Evolutionary conservation across 2,113 vertebrate genomes (phyloP).

Genomic region (Ceyx cyanopectus): DNA sequence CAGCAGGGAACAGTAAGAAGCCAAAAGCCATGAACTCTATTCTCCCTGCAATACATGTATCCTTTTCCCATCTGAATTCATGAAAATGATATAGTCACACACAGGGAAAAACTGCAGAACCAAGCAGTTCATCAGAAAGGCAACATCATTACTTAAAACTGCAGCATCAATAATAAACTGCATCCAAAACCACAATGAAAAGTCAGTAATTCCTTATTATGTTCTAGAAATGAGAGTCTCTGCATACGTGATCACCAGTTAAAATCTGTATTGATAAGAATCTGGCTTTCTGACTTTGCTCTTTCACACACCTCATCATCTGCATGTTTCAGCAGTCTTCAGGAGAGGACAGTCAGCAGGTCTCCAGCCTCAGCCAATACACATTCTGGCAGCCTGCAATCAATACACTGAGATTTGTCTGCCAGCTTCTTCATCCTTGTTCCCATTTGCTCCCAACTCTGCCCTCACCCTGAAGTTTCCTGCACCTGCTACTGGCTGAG

Average conservation of each 20-base stretch:
- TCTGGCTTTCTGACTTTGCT: neutral
- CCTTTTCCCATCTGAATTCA: neutral
- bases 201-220: neutral
- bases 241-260: neutral
- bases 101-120: neutral
- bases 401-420: constrained; percentile 24
- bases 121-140: neutral
- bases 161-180: neutral
- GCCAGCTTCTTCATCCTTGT: constrained; percentile 33
- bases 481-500: neutral
- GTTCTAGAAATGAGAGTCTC: neutral
- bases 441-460: neutral
- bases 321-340: constrained; percentile 27
- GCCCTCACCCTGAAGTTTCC: neutral
- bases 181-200: neutral
- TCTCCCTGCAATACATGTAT: neutral
- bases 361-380: constrained; percentile 39
- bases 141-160: neutral
- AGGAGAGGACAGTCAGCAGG: constrained; percentile 32
- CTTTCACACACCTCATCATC: neutral
- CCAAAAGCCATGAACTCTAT: neutral
- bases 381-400: constrained; percentile 39
- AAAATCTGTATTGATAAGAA: neutral
- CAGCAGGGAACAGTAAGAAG: neutral
- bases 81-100: neutral